A percentile compares a stretch with the other conserved stretches of the same genome.
These are phyloP conservation scores for Myopa tessellatipennis DNA, from an alignment of 2,888 invertebrate species.

Conservation along the genomic window DNA sequence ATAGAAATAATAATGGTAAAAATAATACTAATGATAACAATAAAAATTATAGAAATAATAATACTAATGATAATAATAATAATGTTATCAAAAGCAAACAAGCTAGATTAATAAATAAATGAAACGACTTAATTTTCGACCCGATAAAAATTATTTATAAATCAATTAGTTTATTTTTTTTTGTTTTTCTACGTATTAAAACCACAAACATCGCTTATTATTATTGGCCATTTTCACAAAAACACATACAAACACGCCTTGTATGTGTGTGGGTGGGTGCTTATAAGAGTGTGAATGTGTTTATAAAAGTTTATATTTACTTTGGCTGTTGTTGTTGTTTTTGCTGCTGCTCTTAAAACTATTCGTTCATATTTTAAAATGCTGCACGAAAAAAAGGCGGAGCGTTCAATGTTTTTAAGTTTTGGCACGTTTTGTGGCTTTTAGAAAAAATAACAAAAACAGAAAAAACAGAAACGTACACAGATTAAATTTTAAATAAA, in stretches of 20 bases:
- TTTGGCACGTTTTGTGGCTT: slow-evolving; percentile 25
- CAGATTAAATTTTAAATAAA: background rate
- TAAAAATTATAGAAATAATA: too few relatives aligned
- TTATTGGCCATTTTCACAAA: slow-evolving; percentile 40
- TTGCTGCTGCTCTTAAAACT: background rate
- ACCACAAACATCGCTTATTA: slow-evolving; percentile 28
- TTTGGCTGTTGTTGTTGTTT: background rate
- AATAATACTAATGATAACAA: too few relatives aligned
- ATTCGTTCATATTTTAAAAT: too few relatives aligned
- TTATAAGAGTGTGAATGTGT: background rate
- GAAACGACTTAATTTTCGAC: slow-evolving; percentile 9
- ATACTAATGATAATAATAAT: background rate
- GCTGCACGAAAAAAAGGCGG: slow-evolving; percentile 33
- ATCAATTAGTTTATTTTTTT: slow-evolving; percentile 39
- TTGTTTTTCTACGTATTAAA: slow-evolving; percentile 29
- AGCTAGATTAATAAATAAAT: background rate
- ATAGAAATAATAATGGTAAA: too few relatives aligned
- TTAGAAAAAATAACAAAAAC: background rate
- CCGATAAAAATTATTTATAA: slow-evolving; percentile 42
- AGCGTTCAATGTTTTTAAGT: slow-evolving; percentile 17
- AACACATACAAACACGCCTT: background rate
- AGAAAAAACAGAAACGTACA: background rate
- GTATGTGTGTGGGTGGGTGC: background rate
- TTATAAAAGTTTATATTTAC: slow-evolving; percentile 1
- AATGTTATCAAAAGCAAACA: background rate